Base-by-base conservation (phyloP, 2,797 vertebrate species). In the Trematomus bernacchii region DNA sequence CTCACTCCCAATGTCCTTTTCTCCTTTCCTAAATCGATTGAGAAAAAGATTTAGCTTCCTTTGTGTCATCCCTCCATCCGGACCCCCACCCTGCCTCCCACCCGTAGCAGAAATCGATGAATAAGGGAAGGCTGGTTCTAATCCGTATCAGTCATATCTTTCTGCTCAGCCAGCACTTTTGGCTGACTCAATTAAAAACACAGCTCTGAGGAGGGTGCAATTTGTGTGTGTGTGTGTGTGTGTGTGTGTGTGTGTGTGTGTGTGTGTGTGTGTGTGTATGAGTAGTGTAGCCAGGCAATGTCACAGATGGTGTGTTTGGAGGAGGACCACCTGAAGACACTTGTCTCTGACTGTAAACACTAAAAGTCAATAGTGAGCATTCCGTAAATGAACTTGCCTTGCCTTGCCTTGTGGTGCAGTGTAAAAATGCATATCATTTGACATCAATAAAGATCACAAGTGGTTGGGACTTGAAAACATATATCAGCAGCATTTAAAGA, bases 121-220 rank as follows among this genome's bases (percentile, higher is more conserved):
- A 77, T 82, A 82, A 85, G 75, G 72, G 78, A 71, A 83, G 74
- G 67, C 70, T 79, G 79, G 75, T 88, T 85, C 77, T 92, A 92
- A 91, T 92, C 89, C 72, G 77, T 86, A 86, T 87, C 85, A 86
- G 87, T 92, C 84, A 84, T 85, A 85, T 89, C 15, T 53, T 89
- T 92, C 81, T 90, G 91, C 88, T 79, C 73, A 86, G 82, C 75
- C 84, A 91, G 92, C 90, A 85, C 85, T 91, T 89, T 90, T 60
- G 60, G 52, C 72, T 72, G 88, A 90, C 90, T 89, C 82, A 85
- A 89, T 92, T 92, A 91, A 91, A 37, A 89, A 89, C 74, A 37
- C 80, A 74, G 77, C 59, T 80, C 74, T 62, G 74, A 75, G 71
- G 76, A 71, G 58, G 19, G 67, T 76, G 73, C 4, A 7, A 19